Conservation (phyloP, 2,113 vertebrate genomes). For the Mirza zaza region DNA sequence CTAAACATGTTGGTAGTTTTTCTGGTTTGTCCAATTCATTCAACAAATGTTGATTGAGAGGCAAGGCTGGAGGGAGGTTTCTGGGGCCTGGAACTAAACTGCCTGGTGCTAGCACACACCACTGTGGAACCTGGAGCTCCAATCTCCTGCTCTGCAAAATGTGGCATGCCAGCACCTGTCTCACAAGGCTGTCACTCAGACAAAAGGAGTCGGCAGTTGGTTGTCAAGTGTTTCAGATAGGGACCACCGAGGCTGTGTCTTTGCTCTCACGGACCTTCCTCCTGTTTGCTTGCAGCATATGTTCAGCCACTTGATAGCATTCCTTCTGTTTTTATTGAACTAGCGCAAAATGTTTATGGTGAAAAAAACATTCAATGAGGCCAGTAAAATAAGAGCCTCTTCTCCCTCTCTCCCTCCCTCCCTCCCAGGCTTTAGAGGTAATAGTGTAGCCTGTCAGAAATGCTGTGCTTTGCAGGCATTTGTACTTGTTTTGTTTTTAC, state of each 20-base stretch:
- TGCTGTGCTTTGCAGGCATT: not conserved
- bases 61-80: not conserved
- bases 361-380: not conserved
- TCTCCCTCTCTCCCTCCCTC: not conserved
- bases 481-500: not conserved
- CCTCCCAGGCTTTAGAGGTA: not conserved
- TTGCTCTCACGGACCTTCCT: not conserved
- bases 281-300: not conserved
- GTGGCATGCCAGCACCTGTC: not conserved
- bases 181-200: not conserved
- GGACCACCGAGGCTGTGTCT: not conserved
- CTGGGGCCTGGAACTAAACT: not conserved
- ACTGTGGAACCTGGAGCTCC: not conserved
- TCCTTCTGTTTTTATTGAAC: not conserved
- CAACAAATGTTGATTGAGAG: not conserved
- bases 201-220: not conserved
- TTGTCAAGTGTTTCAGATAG: not conserved
- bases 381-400: not conserved
- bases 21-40: constrained; percentile 1
- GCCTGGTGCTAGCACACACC: not conserved
- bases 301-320: not conserved
- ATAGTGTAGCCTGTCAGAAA: not conserved
- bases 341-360: not conserved
- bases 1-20: not conserved
- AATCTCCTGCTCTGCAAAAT: not conserved